Conservation (phyloP, 2,797 vertebrate genomes). For the Acanthurus lineatus region DNA sequence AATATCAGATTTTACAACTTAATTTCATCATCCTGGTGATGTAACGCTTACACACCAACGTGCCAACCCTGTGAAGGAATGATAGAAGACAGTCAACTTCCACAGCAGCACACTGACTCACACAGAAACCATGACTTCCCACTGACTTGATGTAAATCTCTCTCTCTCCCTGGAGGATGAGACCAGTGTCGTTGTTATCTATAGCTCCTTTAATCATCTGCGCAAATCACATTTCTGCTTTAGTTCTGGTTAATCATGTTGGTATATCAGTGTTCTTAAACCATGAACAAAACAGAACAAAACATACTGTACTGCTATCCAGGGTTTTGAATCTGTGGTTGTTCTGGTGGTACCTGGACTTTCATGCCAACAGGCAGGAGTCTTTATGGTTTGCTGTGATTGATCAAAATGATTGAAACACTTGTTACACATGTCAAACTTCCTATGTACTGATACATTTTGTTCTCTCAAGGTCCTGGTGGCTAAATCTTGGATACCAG, state of each 20-base stretch:
- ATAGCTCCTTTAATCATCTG: too few relatives aligned
- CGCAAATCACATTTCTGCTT: too few relatives aligned
- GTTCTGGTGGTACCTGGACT: background rate
- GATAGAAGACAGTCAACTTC: background rate
- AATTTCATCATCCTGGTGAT: conserved; percentile 23
- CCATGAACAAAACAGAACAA: background rate
- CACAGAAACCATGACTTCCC: background rate
- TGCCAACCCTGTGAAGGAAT: background rate
- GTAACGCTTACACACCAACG: conserved; percentile 3
- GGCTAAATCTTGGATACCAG: too few relatives aligned
- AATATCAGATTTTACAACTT: conserved; percentile 10
- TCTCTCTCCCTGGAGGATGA: too few relatives aligned
- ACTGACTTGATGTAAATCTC: conserved; percentile 8
- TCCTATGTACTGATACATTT: background rate
- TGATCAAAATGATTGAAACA: background rate
- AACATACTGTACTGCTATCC: background rate
- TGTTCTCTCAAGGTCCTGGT: too few relatives aligned
- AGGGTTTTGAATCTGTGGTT: background rate
- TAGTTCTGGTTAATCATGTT: too few relatives aligned
- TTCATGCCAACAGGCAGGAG: too few relatives aligned
- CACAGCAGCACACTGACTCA: conserved; percentile 7
- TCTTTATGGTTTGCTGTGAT: background rate
- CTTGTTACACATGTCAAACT: background rate
- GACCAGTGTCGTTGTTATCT: too few relatives aligned
- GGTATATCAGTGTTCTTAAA: too few relatives aligned